Conservation (phyloP, 1,140 invertebrate species). For the Bombus affinis region DNA sequence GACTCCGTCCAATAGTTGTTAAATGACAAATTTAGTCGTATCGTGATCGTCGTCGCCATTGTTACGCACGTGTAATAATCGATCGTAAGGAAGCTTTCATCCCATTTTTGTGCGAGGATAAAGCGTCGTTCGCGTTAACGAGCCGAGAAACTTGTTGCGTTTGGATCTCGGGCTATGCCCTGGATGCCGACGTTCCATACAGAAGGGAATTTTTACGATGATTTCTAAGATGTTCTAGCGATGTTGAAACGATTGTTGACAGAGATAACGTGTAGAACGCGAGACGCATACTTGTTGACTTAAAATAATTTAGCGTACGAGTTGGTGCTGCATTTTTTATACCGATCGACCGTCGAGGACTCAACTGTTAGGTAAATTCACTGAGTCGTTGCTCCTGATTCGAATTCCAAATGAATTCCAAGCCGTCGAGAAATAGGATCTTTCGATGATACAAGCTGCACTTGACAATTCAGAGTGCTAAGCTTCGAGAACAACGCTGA, state of each 20-base stretch:
- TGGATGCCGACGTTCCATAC: slow-evolving; percentile 10
- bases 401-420: background rate
- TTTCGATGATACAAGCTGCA: slow-evolving; percentile 33
- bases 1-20: slow-evolving; percentile 71
- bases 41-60: slow-evolving; percentile 61
- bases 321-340: slow-evolving; percentile 63
- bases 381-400: background rate
- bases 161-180: background rate
- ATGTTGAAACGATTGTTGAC: slow-evolving; percentile 46
- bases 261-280: background rate
- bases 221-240: slow-evolving; percentile 19
- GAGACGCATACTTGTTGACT: slow-evolving; percentile 44
- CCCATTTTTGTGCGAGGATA: background rate
- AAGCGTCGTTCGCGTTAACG: slow-evolving; percentile 10
- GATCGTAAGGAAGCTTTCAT: slow-evolving; percentile 16
- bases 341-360: slow-evolving; percentile 43
- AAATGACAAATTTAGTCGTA: slow-evolving; percentile 62
- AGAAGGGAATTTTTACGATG: background rate
- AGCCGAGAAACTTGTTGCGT: background rate
- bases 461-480: background rate
- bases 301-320: slow-evolving; percentile 47
- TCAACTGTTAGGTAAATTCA: slow-evolving; percentile 33
- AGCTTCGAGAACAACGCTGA: slow-evolving; percentile 30
- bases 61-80: slow-evolving; percentile 50
- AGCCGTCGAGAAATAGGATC: background rate